These are phyloP conservation scores for Miichthys miiuy DNA, from an alignment of 2,797 vertebrate species.

Conservation along the genomic window DNA sequence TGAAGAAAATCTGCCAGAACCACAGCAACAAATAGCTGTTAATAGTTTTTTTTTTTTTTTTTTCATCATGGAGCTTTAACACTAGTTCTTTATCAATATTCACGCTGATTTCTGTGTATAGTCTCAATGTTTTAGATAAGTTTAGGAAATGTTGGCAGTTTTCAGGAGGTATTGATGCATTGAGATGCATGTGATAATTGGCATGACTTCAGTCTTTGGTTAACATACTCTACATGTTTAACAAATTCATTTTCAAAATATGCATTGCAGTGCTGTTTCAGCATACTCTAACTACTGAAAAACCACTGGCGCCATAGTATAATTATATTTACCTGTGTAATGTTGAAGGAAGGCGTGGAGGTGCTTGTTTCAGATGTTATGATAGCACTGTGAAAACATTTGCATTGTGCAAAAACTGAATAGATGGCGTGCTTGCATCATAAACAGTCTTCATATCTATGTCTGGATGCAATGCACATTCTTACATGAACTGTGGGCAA, in stretches of 20 bases:
- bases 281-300: slow-evolving; percentile 18
- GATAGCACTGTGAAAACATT: slow-evolving; percentile 75
- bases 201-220: neutral
- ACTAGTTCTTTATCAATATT: slow-evolving; percentile 7
- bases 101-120: neutral
- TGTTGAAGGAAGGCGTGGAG: slow-evolving; percentile 65
- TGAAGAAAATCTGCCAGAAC: slow-evolving; percentile 54
- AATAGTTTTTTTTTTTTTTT: slow-evolving; percentile 37
- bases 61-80: slow-evolving; percentile 26
- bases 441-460: slow-evolving; percentile 13
- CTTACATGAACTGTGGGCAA: neutral
- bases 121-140: neutral
- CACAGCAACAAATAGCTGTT: slow-evolving; percentile 65
- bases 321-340: slow-evolving; percentile 59
- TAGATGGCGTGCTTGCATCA: slow-evolving; percentile 50
- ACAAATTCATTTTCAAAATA: neutral
- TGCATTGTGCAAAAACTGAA: slow-evolving; percentile 42
- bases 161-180: neutral
- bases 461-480: slow-evolving; percentile 20
- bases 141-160: neutral
- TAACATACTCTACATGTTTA: neutral
- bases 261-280: neutral
- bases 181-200: neutral
- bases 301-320: slow-evolving; percentile 49
- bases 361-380: slow-evolving; percentile 67